Evolutionary conservation across 2,888 invertebrate species (phyloP).

Genomic region (Drosophila quasianomalipes): DNA sequence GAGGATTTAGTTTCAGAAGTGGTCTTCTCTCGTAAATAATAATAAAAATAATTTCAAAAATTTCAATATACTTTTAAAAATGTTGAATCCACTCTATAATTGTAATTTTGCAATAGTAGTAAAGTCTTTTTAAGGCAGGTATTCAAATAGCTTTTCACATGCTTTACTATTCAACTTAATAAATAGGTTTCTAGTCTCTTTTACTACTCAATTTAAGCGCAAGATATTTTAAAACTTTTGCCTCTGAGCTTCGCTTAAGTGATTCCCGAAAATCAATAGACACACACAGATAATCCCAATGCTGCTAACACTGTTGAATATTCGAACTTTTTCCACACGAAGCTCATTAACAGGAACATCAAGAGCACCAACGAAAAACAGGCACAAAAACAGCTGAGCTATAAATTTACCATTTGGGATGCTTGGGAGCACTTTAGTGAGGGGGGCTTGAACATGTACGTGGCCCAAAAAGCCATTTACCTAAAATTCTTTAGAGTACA

Average conservation of each 20-base stretch:
- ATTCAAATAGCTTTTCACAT: not conserved
- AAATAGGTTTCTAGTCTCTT: not conserved
- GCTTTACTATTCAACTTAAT: constrained; percentile 1
- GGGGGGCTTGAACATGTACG: constrained; percentile 28
- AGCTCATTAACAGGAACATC: constrained; percentile 38
- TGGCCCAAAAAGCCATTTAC: constrained; percentile 25
- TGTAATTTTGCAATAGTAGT: not conserved
- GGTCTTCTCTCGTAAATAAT: not conserved
- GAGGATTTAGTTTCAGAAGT: not conserved
- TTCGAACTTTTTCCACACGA: constrained; percentile 33
- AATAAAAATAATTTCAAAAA: not conserved
- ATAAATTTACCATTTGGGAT: constrained; percentile 18
- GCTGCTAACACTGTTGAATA: constrained; percentile 21
- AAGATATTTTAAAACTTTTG: constrained; percentile 1
- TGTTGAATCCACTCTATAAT: not conserved
- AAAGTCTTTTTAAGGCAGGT: not conserved
- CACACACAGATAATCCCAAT: constrained; percentile 17
- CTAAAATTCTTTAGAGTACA: constrained; percentile 31
- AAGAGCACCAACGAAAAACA: not conserved
- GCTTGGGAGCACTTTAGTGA: constrained; percentile 26
- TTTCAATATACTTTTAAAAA: not conserved
- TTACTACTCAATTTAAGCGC: not conserved
- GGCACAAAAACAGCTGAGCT: constrained; percentile 17
- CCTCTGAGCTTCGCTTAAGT: not conserved
- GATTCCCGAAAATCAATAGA: constrained; percentile 20